phyloP scores from a whole-genome alignment of 1,140 invertebrate species.

The Drosophila pseudoobscura region DNA sequence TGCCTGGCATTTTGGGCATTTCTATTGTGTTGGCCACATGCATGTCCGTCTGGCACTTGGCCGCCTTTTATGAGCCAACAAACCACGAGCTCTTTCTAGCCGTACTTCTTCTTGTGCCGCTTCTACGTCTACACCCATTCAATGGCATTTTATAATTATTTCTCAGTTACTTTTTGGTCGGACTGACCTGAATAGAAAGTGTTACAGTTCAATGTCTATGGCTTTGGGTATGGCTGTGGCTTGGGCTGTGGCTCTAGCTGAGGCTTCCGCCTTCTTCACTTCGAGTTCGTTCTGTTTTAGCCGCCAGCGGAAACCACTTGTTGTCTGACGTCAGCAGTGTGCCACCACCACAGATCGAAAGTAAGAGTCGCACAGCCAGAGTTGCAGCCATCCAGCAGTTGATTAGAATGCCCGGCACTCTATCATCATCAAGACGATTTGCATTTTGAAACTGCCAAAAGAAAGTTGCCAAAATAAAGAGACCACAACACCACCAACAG shows the following conservation, averaged over 20 bases:
- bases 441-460: constrained; percentile 70
- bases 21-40: constrained; percentile 61
- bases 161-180: constrained; percentile 30
- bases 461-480: constrained; percentile 68
- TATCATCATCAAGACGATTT: constrained; percentile 63
- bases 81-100: constrained; percentile 34
- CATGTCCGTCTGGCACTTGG: constrained; percentile 60
- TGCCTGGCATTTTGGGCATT: constrained; percentile 60
- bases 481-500: too few relatives aligned
- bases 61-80: constrained; percentile 63
- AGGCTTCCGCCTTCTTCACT: constrained; percentile 52
- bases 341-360: constrained; percentile 47
- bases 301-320: constrained; percentile 22
- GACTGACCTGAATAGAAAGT: constrained; percentile 72
- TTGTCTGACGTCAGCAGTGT: constrained; percentile 35
- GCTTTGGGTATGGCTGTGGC: constrained; percentile 17
- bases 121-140: constrained; percentile 60
- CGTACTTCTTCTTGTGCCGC: constrained; percentile 11
- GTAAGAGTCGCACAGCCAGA: constrained; percentile 53
- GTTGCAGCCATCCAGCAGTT: constrained; percentile 41
- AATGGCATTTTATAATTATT: constrained; percentile 72
- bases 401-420: constrained; percentile 70
- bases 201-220: constrained; percentile 78
- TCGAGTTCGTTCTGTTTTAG: constrained; percentile 7
- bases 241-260: not conserved